Conservation (phyloP, 2,888 invertebrate genomes). For the Calameuta filiformis region DNA sequence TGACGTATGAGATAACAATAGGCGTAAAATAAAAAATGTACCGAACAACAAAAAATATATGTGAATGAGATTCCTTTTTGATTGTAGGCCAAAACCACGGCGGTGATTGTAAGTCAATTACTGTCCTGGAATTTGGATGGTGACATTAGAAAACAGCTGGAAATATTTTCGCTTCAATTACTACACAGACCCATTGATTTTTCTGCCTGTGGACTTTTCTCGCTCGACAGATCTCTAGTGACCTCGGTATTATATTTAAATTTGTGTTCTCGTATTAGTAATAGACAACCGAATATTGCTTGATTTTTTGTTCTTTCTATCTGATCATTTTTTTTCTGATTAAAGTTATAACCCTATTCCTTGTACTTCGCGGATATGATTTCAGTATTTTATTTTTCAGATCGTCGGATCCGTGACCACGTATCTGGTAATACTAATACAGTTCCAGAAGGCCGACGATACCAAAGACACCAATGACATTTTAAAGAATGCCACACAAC, state of each 20-base stretch:
- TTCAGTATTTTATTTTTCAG: slow-evolving; percentile 58
- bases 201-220: slow-evolving; percentile 72
- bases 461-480: slow-evolving; percentile 43
- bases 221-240: slow-evolving; percentile 69
- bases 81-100: slow-evolving; percentile 66
- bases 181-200: slow-evolving; percentile 70
- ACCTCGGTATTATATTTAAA: slow-evolving; percentile 66
- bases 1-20: background rate
- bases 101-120: slow-evolving; percentile 67
- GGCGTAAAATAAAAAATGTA: background rate
- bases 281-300: background rate
- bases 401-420: slow-evolving; percentile 72
- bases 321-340: background rate
- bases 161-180: slow-evolving; percentile 72
- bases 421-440: slow-evolving; percentile 72
- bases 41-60: background rate
- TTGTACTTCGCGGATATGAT: background rate
- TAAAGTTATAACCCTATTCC: background rate
- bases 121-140: slow-evolving; percentile 51
- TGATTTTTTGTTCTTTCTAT: background rate
- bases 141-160: slow-evolving; percentile 67
- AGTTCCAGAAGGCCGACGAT: slow-evolving; percentile 71
- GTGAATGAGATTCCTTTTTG: background rate
- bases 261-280: background rate
- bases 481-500: slow-evolving; percentile 51